Evolutionary conservation across 1,140 invertebrate genomes (phyloP).

Genomic region (Diabrotica undecimpunctata): DNA sequence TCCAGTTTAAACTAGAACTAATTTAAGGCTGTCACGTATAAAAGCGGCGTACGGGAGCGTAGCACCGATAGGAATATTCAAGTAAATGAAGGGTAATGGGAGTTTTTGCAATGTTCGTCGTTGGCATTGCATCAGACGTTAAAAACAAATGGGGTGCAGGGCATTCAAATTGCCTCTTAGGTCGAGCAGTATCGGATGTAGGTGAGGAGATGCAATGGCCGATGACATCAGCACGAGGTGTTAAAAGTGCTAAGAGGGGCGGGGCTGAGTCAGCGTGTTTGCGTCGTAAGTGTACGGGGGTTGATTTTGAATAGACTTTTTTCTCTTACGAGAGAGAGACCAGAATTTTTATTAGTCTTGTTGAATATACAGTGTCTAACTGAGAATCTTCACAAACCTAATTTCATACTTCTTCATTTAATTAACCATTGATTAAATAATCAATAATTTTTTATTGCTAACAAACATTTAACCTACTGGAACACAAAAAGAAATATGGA

Average conservation of each 20-base stretch:
- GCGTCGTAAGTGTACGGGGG: not conserved
- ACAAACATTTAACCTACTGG: no score
- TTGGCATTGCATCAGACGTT: not conserved
- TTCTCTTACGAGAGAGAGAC: no score
- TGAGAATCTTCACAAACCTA: no score
- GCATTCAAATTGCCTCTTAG: not conserved
- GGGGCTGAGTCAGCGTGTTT: not conserved
- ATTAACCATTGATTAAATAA: no score
- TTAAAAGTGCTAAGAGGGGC: not conserved
- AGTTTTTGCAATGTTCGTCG: not conserved
- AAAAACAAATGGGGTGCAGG: not conserved
- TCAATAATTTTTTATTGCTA: no score
- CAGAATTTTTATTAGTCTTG: no score
- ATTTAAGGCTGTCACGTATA: constrained; percentile 2
- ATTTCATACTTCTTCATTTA: no score
- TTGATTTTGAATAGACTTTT: not conserved
- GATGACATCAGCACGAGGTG: not conserved
- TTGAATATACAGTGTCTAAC: no score
- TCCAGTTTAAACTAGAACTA: not conserved
- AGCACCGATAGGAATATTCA: not conserved
- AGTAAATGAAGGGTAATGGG: not conserved
- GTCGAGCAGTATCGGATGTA: no score
- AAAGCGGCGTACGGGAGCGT: not conserved
- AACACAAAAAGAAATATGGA: no score
- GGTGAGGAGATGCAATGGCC: not conserved